phyloP scores from a whole-genome alignment of 2,888 invertebrate species.

The Lumbricus terrestris region DNA sequence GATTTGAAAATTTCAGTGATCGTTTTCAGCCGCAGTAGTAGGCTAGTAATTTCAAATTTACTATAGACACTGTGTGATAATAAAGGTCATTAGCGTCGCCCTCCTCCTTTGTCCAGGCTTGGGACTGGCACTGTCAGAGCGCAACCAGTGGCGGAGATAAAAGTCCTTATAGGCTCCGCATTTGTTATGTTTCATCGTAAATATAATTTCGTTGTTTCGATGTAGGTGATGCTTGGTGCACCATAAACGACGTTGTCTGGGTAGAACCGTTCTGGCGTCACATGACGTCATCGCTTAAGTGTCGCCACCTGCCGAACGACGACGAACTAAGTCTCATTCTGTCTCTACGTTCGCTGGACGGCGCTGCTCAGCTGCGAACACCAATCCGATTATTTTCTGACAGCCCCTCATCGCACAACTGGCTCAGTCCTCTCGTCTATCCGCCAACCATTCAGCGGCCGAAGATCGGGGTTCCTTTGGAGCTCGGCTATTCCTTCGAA shows the following conservation, averaged over 20 bases:
- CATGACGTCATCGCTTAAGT: conserved; percentile 12
- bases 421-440: neutral
- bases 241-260: neutral
- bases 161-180: too few species aligned
- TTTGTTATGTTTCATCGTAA: neutral
- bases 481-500: neutral
- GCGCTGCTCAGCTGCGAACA: neutral
- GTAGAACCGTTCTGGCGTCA: neutral
- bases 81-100: too few species aligned
- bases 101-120: too few species aligned
- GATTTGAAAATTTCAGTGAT: neutral
- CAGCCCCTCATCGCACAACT: neutral
- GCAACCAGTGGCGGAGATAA: too few species aligned
- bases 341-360: neutral
- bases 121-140: too few species aligned
- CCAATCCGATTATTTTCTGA: neutral
- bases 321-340: conserved; percentile 10
- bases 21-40: too few species aligned
- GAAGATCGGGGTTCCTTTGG: neutral
- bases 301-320: conserved; percentile 12
- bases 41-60: too few species aligned
- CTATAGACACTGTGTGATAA: too few species aligned
- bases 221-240: neutral
- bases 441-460: neutral
- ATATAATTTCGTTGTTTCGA: neutral